Evolutionary conservation across 2,797 vertebrate genomes (phyloP).

Genomic region (Coregonus sp.): DNA sequence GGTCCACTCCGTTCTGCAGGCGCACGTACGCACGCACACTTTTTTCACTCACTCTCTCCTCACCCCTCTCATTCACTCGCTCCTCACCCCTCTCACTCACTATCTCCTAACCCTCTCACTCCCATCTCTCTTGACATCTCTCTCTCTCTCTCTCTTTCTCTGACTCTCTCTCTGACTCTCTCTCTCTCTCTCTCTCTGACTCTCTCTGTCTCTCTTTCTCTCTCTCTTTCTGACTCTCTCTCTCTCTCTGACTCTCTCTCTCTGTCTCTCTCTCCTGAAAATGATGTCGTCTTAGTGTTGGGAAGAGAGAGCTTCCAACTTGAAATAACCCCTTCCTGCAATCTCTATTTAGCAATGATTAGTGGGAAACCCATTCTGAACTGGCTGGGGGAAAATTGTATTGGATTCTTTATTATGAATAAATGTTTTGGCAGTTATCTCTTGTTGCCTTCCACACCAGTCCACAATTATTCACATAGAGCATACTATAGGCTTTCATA

Average conservation of each 20-base stretch:
- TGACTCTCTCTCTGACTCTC: neutral
- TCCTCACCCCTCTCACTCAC: too few relatives aligned
- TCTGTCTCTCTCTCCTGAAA: neutral
- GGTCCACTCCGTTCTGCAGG: neutral
- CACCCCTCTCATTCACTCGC: too few relatives aligned
- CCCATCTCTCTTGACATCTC: neutral
- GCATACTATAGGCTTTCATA: neutral
- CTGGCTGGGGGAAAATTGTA: constrained; percentile 22
- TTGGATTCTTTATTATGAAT: constrained; percentile 12
- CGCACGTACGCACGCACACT: too few relatives aligned
- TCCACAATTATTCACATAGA: constrained; percentile 8
- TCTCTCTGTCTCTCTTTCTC: too few relatives aligned
- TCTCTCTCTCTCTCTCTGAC: too few relatives aligned
- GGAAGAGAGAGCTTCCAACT: constrained; percentile 4
- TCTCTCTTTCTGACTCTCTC: too few relatives aligned
- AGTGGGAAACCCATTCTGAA: constrained; percentile 18
- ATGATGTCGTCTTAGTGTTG: neutral
- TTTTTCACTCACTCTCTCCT: too few relatives aligned
- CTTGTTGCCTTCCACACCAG: constrained; percentile 12
- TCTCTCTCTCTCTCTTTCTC: neutral
- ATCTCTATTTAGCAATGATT: constrained; percentile 24
- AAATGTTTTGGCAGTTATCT: constrained; percentile 19
- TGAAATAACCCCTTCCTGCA: constrained; percentile 26
- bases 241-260: neutral
- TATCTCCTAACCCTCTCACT: neutral